phyloP scores from a whole-genome alignment of 1,140 invertebrate genomes.

The Neodiprion virginianus region DNA sequence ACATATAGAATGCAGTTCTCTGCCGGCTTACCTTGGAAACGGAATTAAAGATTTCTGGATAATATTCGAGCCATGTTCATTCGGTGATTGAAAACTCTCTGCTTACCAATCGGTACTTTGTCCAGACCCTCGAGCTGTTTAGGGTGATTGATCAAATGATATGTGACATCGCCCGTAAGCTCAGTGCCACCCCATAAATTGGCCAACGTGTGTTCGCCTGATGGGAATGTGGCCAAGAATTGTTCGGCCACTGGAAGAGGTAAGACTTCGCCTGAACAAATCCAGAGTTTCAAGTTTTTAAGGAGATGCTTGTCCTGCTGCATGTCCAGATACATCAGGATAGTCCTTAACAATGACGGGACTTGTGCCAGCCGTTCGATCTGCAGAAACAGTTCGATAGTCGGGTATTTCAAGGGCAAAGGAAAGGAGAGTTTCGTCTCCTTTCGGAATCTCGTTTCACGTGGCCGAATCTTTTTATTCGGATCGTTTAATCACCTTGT shows the following conservation, averaged over 20 bases:
- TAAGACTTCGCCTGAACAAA: slow-evolving; percentile 84
- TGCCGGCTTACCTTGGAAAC: slow-evolving; percentile 65
- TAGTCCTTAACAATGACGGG: slow-evolving; percentile 79
- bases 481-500: slow-evolving; percentile 63
- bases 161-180: slow-evolving; percentile 84
- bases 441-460: too few relatives aligned
- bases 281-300: slow-evolving; percentile 73
- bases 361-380: slow-evolving; percentile 83
- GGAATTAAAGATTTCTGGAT: too few relatives aligned
- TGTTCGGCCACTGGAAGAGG: slow-evolving; percentile 70
- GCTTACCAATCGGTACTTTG: slow-evolving; percentile 82
- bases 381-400: slow-evolving; percentile 40
- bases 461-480: background rate
- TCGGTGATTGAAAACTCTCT: too few relatives aligned
- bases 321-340: slow-evolving; percentile 72
- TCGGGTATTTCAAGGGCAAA: too few relatives aligned
- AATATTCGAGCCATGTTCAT: too few relatives aligned
- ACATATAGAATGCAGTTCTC: slow-evolving; percentile 81
- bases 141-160: slow-evolving; percentile 60
- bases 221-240: slow-evolving; percentile 75
- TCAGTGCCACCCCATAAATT: slow-evolving; percentile 93
- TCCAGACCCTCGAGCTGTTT: slow-evolving; percentile 68
- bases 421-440: too few relatives aligned
- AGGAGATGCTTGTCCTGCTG: slow-evolving; percentile 55
- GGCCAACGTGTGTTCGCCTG: slow-evolving; percentile 68